Evolutionary conservation across 2,888 invertebrate genomes (phyloP), one percentile per base, ranked within the genome.

Genomic region (Pedicia rivosa): DNA sequence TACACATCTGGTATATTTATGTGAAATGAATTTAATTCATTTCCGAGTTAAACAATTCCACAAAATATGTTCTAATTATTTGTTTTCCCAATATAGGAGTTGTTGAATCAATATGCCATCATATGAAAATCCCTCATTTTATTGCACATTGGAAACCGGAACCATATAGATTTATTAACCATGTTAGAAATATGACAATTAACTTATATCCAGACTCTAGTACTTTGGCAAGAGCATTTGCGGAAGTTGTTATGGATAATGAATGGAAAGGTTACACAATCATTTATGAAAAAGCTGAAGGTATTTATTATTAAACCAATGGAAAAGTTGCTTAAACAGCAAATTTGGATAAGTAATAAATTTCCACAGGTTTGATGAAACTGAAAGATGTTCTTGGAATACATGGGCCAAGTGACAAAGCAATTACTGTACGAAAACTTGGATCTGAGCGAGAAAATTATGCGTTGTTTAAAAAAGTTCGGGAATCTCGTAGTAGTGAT

Each of bases 261-360:
- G 73, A 73, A 45, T 88, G 88, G 88, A 74, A 75, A 46, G 71
- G 70, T 46, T 86, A 81, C 50, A 79, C 83, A 3, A 72, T 84
- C 29, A 69, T 88, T 36, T 88, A 87, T 55, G 87, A 90, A 61
- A 75, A 77, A 51, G 77, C 80, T 51, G 79, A 76, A 50, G 84
- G 82, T n/a, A n/a, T n/a, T n/a, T n/a, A n/a, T n/a, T n/a, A n/a
- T n/a, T n/a, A n/a, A n/a, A n/a, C n/a, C n/a, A n/a, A n/a, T n/a
- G n/a, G n/a, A n/a, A n/a, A n/a, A n/a, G n/a, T n/a, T n/a, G n/a
- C n/a, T n/a, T n/a, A n/a, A n/a, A n/a, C n/a, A n/a, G n/a, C n/a
- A n/a, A n/a, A n/a, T n/a, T n/a, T n/a, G n/a, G n/a, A n/a, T n/a
- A n/a, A n/a, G n/a, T n/a, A n/a, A n/a, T n/a, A n/a, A n/a, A 38